These are phyloP conservation scores for Lamprologus tigripictilis DNA, from an alignment of 2,113 vertebrate genomes.

Conservation along the genomic window DNA sequence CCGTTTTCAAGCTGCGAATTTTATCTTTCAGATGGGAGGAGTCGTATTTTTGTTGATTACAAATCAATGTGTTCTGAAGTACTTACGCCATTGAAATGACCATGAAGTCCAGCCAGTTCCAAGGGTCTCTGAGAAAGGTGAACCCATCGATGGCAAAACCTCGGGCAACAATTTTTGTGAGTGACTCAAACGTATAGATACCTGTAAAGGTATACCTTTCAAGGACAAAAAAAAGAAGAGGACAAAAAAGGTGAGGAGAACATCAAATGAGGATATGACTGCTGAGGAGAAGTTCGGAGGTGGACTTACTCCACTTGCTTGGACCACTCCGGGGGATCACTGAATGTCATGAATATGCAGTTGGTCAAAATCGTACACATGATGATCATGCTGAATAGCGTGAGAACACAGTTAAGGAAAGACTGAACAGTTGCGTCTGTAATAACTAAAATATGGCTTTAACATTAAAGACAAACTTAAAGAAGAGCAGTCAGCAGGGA, in stretches of 20 bases:
- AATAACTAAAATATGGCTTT: not conserved
- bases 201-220: conserved; percentile 95
- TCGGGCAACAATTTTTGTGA: conserved; percentile 96
- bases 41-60: not conserved
- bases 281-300: not conserved
- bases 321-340: conserved; percentile 96
- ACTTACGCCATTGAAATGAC: conserved; percentile 99
- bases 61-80: not conserved
- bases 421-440: not conserved
- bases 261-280: not conserved
- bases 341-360: conserved; percentile 99
- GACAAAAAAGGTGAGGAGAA: not conserved
- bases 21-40: not conserved
- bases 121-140: conserved; percentile 92
- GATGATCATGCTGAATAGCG: conserved; percentile 99
- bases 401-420: conserved; percentile 71
- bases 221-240: not conserved
- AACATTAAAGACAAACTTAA: not conserved
- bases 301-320: conserved; percentile 98
- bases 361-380: conserved; percentile 99
- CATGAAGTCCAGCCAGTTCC: conserved; percentile 99
- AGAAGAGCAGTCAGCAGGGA: not conserved
- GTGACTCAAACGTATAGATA: conserved; percentile 97
- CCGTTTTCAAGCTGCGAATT: not conserved
- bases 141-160: conserved; percentile 96